Evolutionary conservation across 2,797 vertebrate species (phyloP).

Genomic region (Tragelaphus eurycerus): DNA sequence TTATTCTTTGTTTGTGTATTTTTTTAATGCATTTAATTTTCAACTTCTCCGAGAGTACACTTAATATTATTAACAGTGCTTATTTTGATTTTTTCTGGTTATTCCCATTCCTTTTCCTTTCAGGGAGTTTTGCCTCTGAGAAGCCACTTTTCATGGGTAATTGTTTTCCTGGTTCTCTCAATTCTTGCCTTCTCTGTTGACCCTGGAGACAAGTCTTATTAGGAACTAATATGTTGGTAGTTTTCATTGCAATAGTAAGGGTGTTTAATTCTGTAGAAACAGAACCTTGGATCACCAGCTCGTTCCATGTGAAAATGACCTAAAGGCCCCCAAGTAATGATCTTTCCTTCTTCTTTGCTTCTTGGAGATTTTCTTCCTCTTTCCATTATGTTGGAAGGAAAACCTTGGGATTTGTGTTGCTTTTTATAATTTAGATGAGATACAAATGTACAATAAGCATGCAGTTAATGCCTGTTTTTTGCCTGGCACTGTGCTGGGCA

Average conservation of each 20-base stretch:
- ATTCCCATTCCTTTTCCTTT: background rate
- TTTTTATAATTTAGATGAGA: background rate
- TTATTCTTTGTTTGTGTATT: background rate
- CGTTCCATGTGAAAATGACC: background rate
- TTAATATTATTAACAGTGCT: background rate
- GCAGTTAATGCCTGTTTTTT: background rate
- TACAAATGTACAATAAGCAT: background rate
- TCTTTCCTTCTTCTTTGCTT: conserved; percentile 22
- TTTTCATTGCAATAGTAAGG: conserved; percentile 7
- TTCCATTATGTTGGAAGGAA: conserved; percentile 33
- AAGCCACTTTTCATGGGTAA: conserved; percentile 17
- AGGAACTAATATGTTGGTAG: conserved; percentile 18
- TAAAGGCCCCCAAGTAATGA: background rate
- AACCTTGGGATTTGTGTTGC: background rate
- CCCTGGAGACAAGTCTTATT: background rate
- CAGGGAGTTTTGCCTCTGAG: background rate
- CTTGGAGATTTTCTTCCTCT: conserved; percentile 1
- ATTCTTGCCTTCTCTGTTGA: background rate
- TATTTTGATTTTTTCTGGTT: background rate
- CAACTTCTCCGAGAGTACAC: background rate
- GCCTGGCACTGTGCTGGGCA: background rate
- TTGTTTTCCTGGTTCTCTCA: background rate
- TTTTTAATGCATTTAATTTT: conserved; percentile 52
- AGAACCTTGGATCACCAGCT: background rate
- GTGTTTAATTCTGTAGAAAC: conserved; percentile 47